Percentiles rank a stretch among this genome's conserved stretches.
These are phyloP conservation scores for Pelosia muscerda DNA, from an alignment of 2,888 invertebrate species.

Conservation along the genomic window DNA sequence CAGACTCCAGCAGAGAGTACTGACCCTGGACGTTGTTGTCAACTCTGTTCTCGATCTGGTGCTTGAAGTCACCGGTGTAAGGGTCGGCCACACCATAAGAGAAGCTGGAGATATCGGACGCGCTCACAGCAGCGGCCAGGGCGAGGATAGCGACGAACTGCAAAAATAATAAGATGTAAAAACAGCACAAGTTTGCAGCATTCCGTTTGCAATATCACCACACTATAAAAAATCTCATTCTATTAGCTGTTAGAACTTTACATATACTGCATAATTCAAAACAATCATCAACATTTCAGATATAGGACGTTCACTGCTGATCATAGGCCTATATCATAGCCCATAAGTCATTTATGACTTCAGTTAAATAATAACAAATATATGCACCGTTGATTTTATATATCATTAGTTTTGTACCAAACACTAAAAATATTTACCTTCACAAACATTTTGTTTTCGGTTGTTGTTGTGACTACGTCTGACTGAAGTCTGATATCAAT, in stretches of 20 bases:
- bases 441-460: conserved; percentile 68
- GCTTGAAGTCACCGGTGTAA: conserved; percentile 83
- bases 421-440: conserved; percentile 61
- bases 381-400: neutral
- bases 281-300: too few species aligned
- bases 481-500: conserved; percentile 58
- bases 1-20: conserved; percentile 78
- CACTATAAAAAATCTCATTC: neutral
- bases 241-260: neutral
- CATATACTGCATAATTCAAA: too few species aligned
- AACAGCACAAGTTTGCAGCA: neutral
- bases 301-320: too few species aligned
- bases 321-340: too few species aligned
- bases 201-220: neutral
- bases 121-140: conserved; percentile 59
- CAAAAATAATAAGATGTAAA: neutral
- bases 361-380: neutral
- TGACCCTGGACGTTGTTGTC: conserved; percentile 60
- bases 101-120: conserved; percentile 73
- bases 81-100: conserved; percentile 83
- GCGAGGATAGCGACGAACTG: conserved; percentile 71
- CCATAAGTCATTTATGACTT: too few species aligned
- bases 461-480: conserved; percentile 65
- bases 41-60: conserved; percentile 70
- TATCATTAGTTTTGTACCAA: neutral